phyloP scores from a whole-genome alignment of 2,888 invertebrate species.

The Physocephala rufipes region DNA sequence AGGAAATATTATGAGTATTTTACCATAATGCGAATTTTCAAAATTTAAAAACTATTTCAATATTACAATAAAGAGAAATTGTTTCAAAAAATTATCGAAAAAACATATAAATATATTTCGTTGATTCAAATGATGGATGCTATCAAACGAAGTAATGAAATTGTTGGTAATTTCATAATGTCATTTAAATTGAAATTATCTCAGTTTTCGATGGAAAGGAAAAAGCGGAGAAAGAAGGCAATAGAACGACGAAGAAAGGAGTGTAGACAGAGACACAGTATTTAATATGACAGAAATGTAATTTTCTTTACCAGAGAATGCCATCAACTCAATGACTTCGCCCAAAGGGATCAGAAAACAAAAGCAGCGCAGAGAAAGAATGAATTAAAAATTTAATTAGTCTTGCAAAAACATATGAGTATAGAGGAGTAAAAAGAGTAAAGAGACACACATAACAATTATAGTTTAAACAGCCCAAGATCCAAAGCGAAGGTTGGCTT shows the following conservation, averaged over 20 bases:
- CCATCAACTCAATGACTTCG: not conserved
- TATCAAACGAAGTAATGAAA: too few species aligned
- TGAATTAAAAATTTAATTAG: conserved; percentile 38
- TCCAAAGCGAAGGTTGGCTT: not conserved
- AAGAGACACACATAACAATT: not conserved
- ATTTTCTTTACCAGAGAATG: not conserved
- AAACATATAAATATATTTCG: too few species aligned
- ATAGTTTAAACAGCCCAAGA: not conserved
- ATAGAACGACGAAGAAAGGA: not conserved
- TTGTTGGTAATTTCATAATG: too few species aligned
- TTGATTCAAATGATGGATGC: too few species aligned
- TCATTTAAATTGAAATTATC: too few species aligned
- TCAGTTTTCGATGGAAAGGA: too few species aligned
- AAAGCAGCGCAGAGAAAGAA: not conserved
- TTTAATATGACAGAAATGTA: not conserved
- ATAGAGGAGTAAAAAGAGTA: not conserved
- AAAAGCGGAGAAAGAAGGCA: too few species aligned
- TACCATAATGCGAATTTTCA: too few species aligned
- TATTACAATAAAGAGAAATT: too few species aligned
- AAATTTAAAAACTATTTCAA: too few species aligned
- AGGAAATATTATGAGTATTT: too few species aligned
- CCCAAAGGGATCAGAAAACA: conserved; percentile 26
- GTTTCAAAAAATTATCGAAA: too few species aligned
- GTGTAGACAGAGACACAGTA: not conserved
- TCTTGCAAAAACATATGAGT: conserved; percentile 21